Percentiles rank a stretch among this genome's conserved stretches.
Conservation (phyloP, 2,797 vertebrate genomes). For the Poecilia wingei region DNA sequence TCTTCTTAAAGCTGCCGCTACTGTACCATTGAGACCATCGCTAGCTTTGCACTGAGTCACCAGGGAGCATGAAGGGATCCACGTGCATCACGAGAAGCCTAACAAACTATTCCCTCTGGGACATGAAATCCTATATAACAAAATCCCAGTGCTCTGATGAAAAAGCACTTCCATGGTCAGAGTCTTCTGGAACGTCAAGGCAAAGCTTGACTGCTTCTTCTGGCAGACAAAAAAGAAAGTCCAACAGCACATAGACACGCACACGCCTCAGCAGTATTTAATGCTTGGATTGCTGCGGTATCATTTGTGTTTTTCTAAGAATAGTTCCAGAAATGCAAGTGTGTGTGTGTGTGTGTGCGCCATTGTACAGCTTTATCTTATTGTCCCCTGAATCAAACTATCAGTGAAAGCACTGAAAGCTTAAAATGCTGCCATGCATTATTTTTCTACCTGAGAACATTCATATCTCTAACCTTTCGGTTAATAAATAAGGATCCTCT, state of each 20-base stretch:
- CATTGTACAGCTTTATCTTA: constrained; percentile 7
- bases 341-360: constrained; percentile 10
- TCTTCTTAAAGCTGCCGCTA: constrained; percentile 35
- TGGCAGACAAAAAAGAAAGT: constrained; percentile 8
- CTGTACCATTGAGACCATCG: constrained; percentile 50
- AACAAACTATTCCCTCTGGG: constrained; percentile 52
- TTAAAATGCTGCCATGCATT: constrained; percentile 38
- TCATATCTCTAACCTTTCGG: constrained; percentile 12
- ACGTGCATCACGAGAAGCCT: constrained; percentile 48
- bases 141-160: constrained; percentile 41
- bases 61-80: constrained; percentile 41
- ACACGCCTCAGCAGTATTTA: constrained; percentile 29
- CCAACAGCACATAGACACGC: neutral
- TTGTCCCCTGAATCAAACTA: neutral
- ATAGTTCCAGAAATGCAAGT: constrained; percentile 20
- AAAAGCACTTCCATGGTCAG: constrained; percentile 40
- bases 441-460: constrained; percentile 34
- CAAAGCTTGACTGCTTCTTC: constrained; percentile 30
- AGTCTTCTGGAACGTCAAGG: constrained; percentile 42
- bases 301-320: constrained; percentile 13
- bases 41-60: constrained; percentile 37
- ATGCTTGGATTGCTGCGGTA: constrained; percentile 26
- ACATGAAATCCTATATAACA: constrained; percentile 48
- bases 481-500: constrained; percentile 22
- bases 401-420: neutral